Percentiles rank a stretch among this genome's conserved stretches.
Evolutionary conservation across 1,140 invertebrate genomes (phyloP).

Genomic region (Platorchestia sp.): DNA sequence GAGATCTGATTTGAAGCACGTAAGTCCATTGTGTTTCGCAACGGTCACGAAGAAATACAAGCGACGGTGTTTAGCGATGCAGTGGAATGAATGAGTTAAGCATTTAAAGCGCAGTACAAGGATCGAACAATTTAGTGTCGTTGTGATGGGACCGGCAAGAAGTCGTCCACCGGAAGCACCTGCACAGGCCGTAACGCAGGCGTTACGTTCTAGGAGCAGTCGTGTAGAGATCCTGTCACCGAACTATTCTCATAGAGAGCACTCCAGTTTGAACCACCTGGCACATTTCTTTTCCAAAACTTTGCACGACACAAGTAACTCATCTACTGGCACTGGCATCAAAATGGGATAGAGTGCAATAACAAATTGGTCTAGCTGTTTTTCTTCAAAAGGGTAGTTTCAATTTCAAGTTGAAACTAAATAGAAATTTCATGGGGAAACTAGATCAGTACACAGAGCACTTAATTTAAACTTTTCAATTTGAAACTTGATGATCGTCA

Average conservation of each 20-base stretch:
- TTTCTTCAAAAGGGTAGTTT: background rate
- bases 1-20: background rate
- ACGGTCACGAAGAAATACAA: background rate
- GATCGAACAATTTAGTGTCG: background rate
- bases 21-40: background rate
- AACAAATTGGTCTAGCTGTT: background rate
- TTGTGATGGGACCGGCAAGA: background rate
- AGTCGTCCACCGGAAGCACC: conserved; percentile 35
- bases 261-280: background rate
- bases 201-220: background rate
- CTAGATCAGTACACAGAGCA: background rate
- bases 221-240: conserved; percentile 2
- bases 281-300: background rate
- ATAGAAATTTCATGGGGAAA: background rate
- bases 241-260: background rate
- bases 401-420: background rate
- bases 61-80: background rate
- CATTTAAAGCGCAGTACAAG: background rate
- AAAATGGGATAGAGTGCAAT: background rate
- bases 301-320: background rate
- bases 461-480: background rate
- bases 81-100: background rate
- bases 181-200: conserved; percentile 19
- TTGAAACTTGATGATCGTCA: background rate
- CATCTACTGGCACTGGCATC: too few relatives aligned